Evolutionary conservation across 37 sponge, comb jelly and placozoan genomes (phyloP), one percentile per base, ranked within the genome.

Genomic region (Tethya wilhelma): DNA sequence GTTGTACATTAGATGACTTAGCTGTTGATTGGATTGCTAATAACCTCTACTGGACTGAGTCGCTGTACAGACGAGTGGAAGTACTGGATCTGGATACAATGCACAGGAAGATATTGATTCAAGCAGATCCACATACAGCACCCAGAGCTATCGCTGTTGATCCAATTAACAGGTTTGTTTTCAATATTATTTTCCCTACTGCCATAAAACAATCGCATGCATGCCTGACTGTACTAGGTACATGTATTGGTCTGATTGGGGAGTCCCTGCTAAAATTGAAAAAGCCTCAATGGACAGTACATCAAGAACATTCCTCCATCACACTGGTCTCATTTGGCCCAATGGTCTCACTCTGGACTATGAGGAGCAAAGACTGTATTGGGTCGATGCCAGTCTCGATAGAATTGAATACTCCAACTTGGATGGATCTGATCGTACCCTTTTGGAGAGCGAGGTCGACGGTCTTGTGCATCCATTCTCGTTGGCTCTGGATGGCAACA

Each of bases 1-100:
- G n/a, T n/a, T n/a, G n/a, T n/a, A n/a, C n/a, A n/a, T n/a, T n/a
- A 77, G 89, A 62, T 38, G 93, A 73, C 14, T 1, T 93, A 12
- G 89, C 89, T 36, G 66, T 82, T 46, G 93, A 93, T 69, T 93
- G 93, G 93, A 22, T 88, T 0, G 77, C 55, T 12, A 73, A 42
- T 39, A 87, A 87, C 38, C 81, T 95, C 23, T 95, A 91, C 71
- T 95, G 86, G 86, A 67, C 84, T 2, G 95, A 95, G 31, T 46
- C 43, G 0, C 71, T 23, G 4, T 6, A 45, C 1, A 59, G 41
- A 1, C 36, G 40, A 60, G 39, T 82, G 22, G 69, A 44, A 9
- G 82, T 82, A 0, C 44, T 72, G 0, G 82, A 82, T 32, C 46
- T 73, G 37, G 38, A 60, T 5, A 62, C 64, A 6, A 29, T 17